Conservation (phyloP, 2,797 vertebrate genomes). For the Semotilus atromaculatus region DNA sequence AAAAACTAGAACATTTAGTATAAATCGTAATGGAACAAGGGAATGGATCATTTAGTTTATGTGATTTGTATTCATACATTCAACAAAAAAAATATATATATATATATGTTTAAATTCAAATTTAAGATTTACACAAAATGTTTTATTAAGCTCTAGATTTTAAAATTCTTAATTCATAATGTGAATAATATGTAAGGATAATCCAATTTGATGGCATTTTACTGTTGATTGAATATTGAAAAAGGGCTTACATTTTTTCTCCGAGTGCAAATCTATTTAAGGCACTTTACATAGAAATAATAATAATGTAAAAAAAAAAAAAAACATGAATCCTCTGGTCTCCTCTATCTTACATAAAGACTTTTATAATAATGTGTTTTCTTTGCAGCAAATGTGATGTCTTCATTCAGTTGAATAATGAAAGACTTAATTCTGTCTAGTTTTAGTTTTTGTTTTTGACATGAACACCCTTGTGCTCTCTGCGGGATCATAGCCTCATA, state of each 20-base stretch:
- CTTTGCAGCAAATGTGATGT: background rate
- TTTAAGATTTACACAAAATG: background rate
- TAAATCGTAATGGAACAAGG: too few relatives aligned
- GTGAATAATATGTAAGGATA: background rate
- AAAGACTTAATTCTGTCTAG: background rate
- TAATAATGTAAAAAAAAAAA: background rate
- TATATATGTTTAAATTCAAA: background rate
- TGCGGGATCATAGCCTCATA: background rate
- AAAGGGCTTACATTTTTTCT: too few relatives aligned
- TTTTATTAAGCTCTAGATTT: too few relatives aligned
- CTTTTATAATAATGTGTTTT: background rate
- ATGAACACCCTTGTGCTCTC: background rate
- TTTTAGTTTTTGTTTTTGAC: background rate
- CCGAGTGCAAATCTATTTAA: background rate
- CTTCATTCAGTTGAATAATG: background rate
- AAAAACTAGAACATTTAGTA: too few relatives aligned
- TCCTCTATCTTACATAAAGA: background rate
- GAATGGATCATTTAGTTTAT: too few relatives aligned
- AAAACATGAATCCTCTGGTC: background rate
- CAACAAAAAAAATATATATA: too few relatives aligned
- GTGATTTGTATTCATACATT: too few relatives aligned
- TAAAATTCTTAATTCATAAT: too few relatives aligned
- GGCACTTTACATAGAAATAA: background rate
- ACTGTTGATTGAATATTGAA: background rate
- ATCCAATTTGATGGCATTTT: background rate